Percentiles rank a stretch among this genome's conserved stretches.
These are phyloP conservation scores for Drosophila parvula DNA, from an alignment of 1,140 invertebrate genomes.

Conservation along the genomic window DNA sequence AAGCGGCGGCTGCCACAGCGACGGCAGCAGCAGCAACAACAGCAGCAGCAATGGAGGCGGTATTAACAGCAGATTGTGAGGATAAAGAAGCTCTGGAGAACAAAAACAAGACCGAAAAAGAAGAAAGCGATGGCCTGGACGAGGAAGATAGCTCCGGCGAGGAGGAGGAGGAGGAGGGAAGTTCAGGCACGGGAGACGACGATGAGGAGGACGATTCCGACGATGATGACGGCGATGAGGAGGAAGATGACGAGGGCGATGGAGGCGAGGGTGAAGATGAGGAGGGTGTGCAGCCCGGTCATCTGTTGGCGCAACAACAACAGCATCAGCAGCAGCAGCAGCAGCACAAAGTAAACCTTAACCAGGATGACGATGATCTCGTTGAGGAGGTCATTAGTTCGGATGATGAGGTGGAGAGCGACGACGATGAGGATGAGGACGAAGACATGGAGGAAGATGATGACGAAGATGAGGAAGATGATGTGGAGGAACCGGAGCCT, in stretches of 20 bases:
- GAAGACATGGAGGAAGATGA: slow-evolving; percentile 56
- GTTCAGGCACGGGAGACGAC: slow-evolving; percentile 37
- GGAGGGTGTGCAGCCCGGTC: slow-evolving; percentile 31
- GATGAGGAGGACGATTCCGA: slow-evolving; percentile 32
- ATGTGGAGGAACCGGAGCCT: slow-evolving; percentile 41
- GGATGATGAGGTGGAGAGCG: slow-evolving; percentile 43
- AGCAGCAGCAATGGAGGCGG: neutral
- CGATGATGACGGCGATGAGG: slow-evolving; percentile 22
- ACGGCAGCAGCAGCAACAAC: neutral
- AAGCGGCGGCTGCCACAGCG: neutral
- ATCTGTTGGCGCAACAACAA: slow-evolving; percentile 18
- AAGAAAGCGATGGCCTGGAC: slow-evolving; percentile 35
- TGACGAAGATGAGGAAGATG: slow-evolving; percentile 37
- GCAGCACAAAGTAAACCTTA: slow-evolving; percentile 6
- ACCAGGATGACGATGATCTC: slow-evolving; percentile 27
- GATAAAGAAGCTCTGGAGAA: neutral
- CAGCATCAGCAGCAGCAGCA: slow-evolving; percentile 5
- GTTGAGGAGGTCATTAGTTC: slow-evolving; percentile 58
- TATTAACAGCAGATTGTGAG: neutral
- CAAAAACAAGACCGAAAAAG: slow-evolving; percentile 1
- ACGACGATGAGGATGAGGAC: slow-evolving; percentile 49
- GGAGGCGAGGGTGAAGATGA: slow-evolving; percentile 41
- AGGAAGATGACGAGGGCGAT: slow-evolving; percentile 33
- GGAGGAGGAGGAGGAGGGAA: slow-evolving; percentile 19
- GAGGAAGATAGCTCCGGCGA: slow-evolving; percentile 30